Base-by-base conservation (phyloP, 2,888 invertebrate genomes). In the Podabrus alpinus region DNA sequence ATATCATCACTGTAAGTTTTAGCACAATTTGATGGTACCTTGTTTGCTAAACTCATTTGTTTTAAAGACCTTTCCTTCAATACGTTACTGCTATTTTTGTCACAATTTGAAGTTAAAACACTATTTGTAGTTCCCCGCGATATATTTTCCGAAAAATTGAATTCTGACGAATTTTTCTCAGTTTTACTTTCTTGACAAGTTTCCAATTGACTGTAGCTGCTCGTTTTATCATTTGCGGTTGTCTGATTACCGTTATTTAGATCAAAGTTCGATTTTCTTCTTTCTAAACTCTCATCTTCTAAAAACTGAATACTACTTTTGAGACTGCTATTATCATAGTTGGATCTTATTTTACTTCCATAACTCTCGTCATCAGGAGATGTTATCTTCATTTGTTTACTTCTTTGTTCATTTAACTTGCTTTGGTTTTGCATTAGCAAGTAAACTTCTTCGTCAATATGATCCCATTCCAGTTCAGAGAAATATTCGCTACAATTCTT, bases 401-500 rank as follows among this genome's bases (percentile, higher is more conserved):
- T 16, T 64, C 7, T 19, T 16, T n/a, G n/a, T n/a, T n/a, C 29
- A 13, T 62, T 7, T 64, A 19, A 7, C 4, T 13, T 13, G n/a
- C 10, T 19, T 64, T 16, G 17, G 9, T 64, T 9, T 64, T 64
- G 13, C 7, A 19, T 19, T 64, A 13, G 19, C 17, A 21, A 64
- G n/a, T 9, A 3, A 64, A 64, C 11, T 13, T 17, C 17, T 15
- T 66, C 16, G 15, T 24, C 24, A n/a, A n/a, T 45, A 9, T 45
- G n/a, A 15, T 66, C 73, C 73, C 73, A 73, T 5, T 69, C 60
- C 15, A 59, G 19, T n/a, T 2, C 11, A 2, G 67, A 69, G 59
- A 75, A 75, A 61, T 72, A 72, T 61, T 72, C 72, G 11, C 75
- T 75, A 66, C 45, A 62, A 59, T 19, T 69, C 15, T 69, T 45